Evolutionary conservation across 2,888 invertebrate genomes (phyloP), one percentile per base, ranked within the genome.

Genomic region (Chymomyza caudatula): DNA sequence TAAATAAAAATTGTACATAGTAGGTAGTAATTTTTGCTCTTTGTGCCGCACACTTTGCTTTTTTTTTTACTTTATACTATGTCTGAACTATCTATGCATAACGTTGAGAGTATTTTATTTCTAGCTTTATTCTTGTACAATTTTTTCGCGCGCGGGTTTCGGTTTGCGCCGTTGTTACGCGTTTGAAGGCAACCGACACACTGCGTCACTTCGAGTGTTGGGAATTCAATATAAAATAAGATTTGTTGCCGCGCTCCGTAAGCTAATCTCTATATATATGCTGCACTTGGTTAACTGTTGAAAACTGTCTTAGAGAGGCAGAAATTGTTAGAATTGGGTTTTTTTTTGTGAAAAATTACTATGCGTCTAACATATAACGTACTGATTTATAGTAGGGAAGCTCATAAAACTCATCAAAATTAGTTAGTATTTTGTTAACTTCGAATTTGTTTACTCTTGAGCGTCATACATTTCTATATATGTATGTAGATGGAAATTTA

Each of bases 151-250:
- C 43, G 22, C 44, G 29, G 23, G 15, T 49, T 47, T 62, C 57
- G 29, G 29, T 22, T n/a, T 51, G 17, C 53, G n/a, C 19, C 63
- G 78, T 55, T 81, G 79, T 77, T 71, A 57, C 65, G 51, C 71
- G 79, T 49, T 79, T 67, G 79, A 72, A 70, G 70, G 63, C 69
- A 62, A 55, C 42, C 52, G 60, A 49, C 54, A 20, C 29, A 80
- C 79, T 80, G 79, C 49, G 60, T 42, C 6, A 43, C 15, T 23
- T 59, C 22, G 20, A 54, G 53, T 55, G 63, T 19, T 43, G 53
- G 20, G 49, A 44, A 65, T 53, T 59, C 23, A n/a, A 59, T 66
- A 70, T 71, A 65, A 59, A 71, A 60, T 70, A 56, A 63, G 67
- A 69, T 65, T 73, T 52, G 20, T 22, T 57, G 23, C 25, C 15